Conservation (phyloP, 2,888 invertebrate genomes). For the Sphaeridia pumilis region DNA sequence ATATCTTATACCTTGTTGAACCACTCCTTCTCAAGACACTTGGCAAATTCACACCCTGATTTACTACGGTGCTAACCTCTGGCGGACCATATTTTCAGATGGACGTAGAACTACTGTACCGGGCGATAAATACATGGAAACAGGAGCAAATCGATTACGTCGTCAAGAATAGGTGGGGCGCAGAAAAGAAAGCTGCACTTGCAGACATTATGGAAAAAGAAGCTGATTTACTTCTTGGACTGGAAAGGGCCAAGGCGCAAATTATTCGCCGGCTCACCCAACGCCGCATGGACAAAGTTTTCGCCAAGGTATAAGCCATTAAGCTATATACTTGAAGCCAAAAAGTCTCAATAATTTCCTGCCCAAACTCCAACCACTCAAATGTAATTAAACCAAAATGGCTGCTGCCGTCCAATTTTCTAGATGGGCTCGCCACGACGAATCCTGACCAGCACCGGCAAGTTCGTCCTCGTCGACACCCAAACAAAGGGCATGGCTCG, state of each 20-base stretch:
- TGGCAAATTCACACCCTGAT: too few relatives aligned
- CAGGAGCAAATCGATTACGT: constrained; percentile 32
- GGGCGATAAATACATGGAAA: constrained; percentile 33
- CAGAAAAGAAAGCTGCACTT: constrained; percentile 32
- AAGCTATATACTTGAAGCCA: too few relatives aligned
- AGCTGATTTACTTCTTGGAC: constrained; percentile 28
- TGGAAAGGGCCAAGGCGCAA: constrained; percentile 26
- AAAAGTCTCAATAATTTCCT: too few relatives aligned
- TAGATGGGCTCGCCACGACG: constrained; percentile 48
- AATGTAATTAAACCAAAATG: too few relatives aligned
- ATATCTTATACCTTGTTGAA: too few relatives aligned
- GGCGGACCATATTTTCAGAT: too few relatives aligned
- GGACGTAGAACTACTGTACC: constrained; percentile 32
- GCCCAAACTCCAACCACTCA: too few relatives aligned
- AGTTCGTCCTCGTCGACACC: constrained; percentile 63
- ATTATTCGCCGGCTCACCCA: constrained; percentile 22
- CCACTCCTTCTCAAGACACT: too few relatives aligned
- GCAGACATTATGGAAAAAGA: constrained; percentile 32
- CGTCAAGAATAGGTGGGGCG: constrained; percentile 30
- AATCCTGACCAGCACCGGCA: constrained; percentile 61
- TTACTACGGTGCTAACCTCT: too few relatives aligned
- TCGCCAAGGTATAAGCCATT: constrained; percentile 15
- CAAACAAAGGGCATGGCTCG: constrained; percentile 65
- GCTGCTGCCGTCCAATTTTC: too few relatives aligned
- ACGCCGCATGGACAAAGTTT: constrained; percentile 8